Evolutionary conservation across 2,888 invertebrate species (phyloP), one percentile per base, ranked within the genome.

Genomic region (Lypha dubia): DNA sequence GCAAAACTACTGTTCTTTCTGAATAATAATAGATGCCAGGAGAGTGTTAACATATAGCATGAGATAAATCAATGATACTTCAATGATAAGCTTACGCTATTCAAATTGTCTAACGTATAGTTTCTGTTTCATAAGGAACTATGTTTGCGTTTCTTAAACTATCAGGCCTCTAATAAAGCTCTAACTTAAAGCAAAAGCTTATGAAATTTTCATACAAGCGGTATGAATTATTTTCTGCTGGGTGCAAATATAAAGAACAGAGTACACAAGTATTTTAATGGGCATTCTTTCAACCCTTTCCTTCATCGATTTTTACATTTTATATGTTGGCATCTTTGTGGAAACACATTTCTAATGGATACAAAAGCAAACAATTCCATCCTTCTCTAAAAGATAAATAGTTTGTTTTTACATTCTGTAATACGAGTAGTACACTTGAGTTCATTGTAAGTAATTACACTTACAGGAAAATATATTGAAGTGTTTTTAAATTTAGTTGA

Each of bases 361-460:
- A 28, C 22, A 15, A 56, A 44, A 9, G 35, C 1, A 24, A 38
- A 65, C 71, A 65, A 71, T 76, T 60, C 58, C 51, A 77, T 67
- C 2, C 51, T 60, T 35, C 35, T 32, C 53, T 53, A 65, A 63
- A 9, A 28, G 15, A 7, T 51, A 28, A 75, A 32, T 51, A 5
- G 3, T n/a, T 75, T 53, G 41, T 20, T 63, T 67, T 67, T 35
- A 7, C 1, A 65, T 11, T 32, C 28, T 15, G 44, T 20, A 71
- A 20, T n/a, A 41, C 13, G 8, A 58, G 22, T 44, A 20, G 46
- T 44, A 46, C 7, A 24, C 0, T 67, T 35, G 51, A 35, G 35
- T 22, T 17, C 6, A 46, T n/a, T 65, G 46, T 28, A 17, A 41
- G 17, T 28, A 4, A 46, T 17, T 65, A 46, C 65, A 65, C 46